Conservation (phyloP, 2,888 invertebrate species). For the Synanthedon andrenaeformis region DNA sequence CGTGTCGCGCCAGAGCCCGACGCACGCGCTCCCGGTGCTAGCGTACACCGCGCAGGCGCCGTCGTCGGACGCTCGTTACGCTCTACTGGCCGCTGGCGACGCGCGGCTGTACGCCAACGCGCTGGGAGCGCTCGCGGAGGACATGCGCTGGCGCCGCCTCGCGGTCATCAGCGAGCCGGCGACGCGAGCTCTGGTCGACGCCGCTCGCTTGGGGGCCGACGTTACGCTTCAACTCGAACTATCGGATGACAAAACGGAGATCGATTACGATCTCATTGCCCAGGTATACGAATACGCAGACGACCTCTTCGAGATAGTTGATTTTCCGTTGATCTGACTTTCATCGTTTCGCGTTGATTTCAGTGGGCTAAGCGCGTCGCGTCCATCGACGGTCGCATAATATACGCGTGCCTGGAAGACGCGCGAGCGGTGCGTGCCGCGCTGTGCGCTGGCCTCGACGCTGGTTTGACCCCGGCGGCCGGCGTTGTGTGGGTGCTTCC, state of each 20-base stretch:
- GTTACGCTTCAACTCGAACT: conserved; percentile 35
- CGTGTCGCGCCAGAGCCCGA: conserved; percentile 36
- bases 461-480: conserved; percentile 75
- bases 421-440: conserved; percentile 78
- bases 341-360: neutral
- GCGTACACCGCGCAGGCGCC: conserved; percentile 41
- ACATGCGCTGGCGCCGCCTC: conserved; percentile 28
- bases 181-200: conserved; percentile 27
- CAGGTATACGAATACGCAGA: neutral
- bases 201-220: conserved; percentile 25
- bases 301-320: no score
- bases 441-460: conserved; percentile 83
- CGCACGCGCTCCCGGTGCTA: conserved; percentile 38
- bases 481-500: conserved; percentile 92
- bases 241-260: conserved; percentile 35
- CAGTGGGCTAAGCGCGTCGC: conserved; percentile 41
- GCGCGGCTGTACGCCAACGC: conserved; percentile 24
- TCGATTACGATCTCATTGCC: conserved; percentile 16
- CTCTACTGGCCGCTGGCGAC: conserved; percentile 11
- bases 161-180: conserved; percentile 39
- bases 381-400: conserved; percentile 73
- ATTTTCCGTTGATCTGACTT: neutral
- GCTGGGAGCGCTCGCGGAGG: conserved; percentile 11
- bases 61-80: conserved; percentile 10
- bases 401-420: conserved; percentile 84